Base-by-base conservation (phyloP, 2,888 invertebrate species). In the Ommatoiulus sabulosus region DNA sequence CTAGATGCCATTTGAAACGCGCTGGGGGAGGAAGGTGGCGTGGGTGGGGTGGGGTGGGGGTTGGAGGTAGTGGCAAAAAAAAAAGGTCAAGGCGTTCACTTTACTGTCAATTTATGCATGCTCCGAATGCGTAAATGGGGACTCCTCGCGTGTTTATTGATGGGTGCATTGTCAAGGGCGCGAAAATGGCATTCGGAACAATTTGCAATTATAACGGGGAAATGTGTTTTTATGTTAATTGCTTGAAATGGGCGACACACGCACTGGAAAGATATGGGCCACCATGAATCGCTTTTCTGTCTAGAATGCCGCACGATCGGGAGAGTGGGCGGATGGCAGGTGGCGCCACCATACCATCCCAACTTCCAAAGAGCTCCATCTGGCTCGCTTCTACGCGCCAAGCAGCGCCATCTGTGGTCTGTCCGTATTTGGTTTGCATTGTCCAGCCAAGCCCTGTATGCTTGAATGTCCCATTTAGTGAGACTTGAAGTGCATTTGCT, bases 131-230 rank as follows among this genome's bases (percentile, higher is more conserved):
- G 20, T 72, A 72, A 72, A 72, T 24, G 72, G 6, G 72, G 72
- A 3, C 72, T 72, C n/a, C 72, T 72, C 72, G 72, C 72, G 72
- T 72, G 72, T 24, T 72, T 72, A 72, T 72, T 72, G 72, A 72
- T 72, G 72, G 24, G 72, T 72, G 72, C 72, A 72, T 72, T 72
- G 72, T 72, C 72, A 72, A 72, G 72, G 72, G 24, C 72, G 72
- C 63, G 63, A 63, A 20, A 63, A 5, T n/a, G 63, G 20, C 57
- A 57, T 17, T 57, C 63, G 20, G 20, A 72, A 24, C 24, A 24
- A 72, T 72, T 72, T 72, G 20, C 72, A 72, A 24, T 72, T 24
- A 72, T 72, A 72, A 72, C 72, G 20, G 72, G 24, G 24, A 24
- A 72, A 72, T 72, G 72, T 10, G 72, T 8, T 72, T 72, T 63